A percentile compares a stretch with the other conserved stretches of the same genome.
Conservation (phyloP, 2,113 vertebrate genomes). For the Malurus alboscapulatus region DNA sequence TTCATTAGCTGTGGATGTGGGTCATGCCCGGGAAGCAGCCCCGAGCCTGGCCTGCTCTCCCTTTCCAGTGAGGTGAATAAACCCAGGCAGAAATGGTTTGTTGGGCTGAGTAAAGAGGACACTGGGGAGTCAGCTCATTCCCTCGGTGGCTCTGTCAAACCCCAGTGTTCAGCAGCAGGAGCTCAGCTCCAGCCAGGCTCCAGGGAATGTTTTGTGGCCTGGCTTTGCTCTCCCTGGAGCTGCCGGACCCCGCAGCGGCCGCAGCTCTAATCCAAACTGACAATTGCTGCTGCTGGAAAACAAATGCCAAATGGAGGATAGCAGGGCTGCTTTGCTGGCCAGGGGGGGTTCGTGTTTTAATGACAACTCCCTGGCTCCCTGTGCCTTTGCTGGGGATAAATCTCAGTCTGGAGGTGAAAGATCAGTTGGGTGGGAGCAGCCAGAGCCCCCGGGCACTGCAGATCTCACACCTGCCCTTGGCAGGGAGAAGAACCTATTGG, state of each 20-base stretch:
- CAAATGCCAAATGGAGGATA: neutral
- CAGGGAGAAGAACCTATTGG: constrained; percentile 46
- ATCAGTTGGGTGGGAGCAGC: neutral
- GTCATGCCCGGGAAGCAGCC: constrained; percentile 25
- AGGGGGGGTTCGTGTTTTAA: neutral
- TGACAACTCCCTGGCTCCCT: neutral
- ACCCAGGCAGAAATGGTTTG: neutral
- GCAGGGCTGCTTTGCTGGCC: neutral
- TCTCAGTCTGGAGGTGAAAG: neutral
- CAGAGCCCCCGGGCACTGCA: neutral
- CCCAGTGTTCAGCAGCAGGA: neutral
- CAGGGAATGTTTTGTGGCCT: neutral
- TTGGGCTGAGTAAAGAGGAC: neutral
- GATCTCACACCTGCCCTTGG: constrained; percentile 9
- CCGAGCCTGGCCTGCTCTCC: neutral
- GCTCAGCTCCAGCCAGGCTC: neutral
- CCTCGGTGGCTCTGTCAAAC: neutral
- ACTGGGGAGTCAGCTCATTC: neutral
- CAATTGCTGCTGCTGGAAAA: neutral
- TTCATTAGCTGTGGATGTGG: neutral
- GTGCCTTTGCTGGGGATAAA: neutral
- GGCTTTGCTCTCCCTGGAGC: neutral
- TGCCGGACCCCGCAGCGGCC: neutral
- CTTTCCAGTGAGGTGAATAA: neutral
- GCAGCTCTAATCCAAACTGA: neutral